phyloP scores from a whole-genome alignment of 1,140 invertebrate genomes.

The Drosophila hydei region DNA sequence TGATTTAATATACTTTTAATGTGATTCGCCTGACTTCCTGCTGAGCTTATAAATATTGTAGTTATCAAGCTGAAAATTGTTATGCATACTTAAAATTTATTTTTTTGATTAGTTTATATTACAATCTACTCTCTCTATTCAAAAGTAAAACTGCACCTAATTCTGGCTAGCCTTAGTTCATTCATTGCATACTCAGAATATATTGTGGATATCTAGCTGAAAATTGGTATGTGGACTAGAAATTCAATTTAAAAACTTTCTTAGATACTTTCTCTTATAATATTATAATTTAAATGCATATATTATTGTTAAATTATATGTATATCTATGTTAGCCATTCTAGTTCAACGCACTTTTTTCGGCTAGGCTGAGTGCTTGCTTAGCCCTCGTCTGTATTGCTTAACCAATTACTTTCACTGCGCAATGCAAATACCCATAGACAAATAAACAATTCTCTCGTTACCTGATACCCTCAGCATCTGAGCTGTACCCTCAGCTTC shows the following conservation, averaged over 20 bases:
- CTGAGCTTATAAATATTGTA: neutral
- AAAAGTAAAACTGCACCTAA: too few relatives aligned
- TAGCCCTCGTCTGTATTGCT: neutral
- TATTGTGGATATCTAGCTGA: neutral
- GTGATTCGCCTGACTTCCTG: too few relatives aligned
- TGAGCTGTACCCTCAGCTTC: conserved; percentile 7
- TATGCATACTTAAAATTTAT: neutral
- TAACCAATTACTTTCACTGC: conserved; percentile 45
- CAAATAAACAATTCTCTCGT: conserved; percentile 39
- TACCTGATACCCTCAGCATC: conserved; percentile 40
- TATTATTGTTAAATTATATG: too few relatives aligned
- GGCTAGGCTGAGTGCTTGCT: neutral
- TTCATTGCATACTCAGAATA: too few relatives aligned
- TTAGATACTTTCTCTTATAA: too few relatives aligned
- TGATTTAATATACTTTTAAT: too few relatives aligned
- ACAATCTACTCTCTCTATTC: too few relatives aligned
- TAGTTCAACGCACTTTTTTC: neutral
- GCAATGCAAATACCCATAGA: conserved; percentile 44
- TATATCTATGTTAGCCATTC: too few relatives aligned
- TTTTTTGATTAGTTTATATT: too few relatives aligned
- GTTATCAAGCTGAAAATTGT: neutral
- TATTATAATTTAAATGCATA: too few relatives aligned
- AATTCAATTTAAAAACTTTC: neutral
- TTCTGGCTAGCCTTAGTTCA: too few relatives aligned
- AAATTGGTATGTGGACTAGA: neutral